Conservation (phyloP, 1,140 invertebrate species). For the Eurosta solidaginis region DNA sequence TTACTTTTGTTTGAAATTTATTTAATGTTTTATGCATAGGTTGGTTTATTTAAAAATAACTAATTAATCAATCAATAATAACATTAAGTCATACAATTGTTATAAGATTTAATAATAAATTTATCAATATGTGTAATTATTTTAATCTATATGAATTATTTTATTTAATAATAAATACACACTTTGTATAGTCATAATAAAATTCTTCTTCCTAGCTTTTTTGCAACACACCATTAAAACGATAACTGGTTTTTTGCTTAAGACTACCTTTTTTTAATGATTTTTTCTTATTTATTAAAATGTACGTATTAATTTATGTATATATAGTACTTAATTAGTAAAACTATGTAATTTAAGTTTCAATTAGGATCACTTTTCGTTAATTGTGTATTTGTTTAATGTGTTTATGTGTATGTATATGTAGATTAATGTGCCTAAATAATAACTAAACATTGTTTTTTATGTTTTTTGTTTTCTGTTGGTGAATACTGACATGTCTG, state of each 20-base stretch:
- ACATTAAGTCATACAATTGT: slow-evolving; percentile 30
- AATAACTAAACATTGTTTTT: background rate
- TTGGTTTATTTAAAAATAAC: slow-evolving; percentile 9
- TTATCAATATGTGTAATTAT: background rate
- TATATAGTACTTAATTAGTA: slow-evolving; percentile 14
- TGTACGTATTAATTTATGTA: background rate
- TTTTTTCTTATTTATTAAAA: background rate
- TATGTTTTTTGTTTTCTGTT: background rate
- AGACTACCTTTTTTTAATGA: background rate
- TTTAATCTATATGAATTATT: background rate
- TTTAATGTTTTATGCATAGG: background rate
- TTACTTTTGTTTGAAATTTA: background rate
- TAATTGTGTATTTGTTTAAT: background rate
- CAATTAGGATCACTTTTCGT: slow-evolving; percentile 20
- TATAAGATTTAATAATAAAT: slow-evolving; percentile 11
- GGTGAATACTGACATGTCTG: slow-evolving; percentile 20
- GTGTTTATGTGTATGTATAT: background rate
- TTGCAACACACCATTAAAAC: background rate
- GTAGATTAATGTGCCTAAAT: background rate
- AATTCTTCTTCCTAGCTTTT: slow-evolving; percentile 28
- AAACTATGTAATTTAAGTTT: slow-evolving; percentile 16
- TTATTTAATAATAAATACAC: slow-evolving; percentile 31
- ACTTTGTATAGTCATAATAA: slow-evolving; percentile 32
- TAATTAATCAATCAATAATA: background rate
- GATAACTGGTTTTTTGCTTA: background rate